Percentiles rank a stretch among this genome's conserved stretches.
These are phyloP conservation scores for Hylaeus volcanicus DNA, from an alignment of 1,140 invertebrate species.

Conservation along the genomic window DNA sequence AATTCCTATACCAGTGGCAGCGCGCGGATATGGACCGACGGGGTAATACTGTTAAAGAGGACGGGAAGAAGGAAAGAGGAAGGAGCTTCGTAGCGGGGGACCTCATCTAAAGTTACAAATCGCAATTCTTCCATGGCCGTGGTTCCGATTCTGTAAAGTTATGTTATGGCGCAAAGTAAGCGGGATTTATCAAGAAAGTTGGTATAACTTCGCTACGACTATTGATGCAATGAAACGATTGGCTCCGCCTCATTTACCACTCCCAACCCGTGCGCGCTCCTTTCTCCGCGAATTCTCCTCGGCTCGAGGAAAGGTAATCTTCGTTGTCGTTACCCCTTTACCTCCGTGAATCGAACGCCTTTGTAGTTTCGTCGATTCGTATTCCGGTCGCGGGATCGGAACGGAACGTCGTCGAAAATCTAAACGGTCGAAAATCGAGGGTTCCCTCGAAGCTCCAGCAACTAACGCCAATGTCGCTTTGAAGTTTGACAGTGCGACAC, in stretches of 20 bases:
- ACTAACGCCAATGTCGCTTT: too few relatives aligned
- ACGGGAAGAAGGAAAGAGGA: slow-evolving; percentile 46
- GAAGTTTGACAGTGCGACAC: too few relatives aligned
- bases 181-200: slow-evolving; percentile 81
- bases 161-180: slow-evolving; percentile 81
- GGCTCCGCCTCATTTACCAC: slow-evolving; percentile 77
- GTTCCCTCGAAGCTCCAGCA: too few relatives aligned
- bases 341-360: slow-evolving; percentile 14
- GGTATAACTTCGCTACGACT: slow-evolving; percentile 79
- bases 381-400: neutral
- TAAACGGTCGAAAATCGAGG: neutral
- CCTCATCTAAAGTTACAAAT: slow-evolving; percentile 81
- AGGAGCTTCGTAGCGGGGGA: slow-evolving; percentile 64
- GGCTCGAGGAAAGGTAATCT: slow-evolving; percentile 53
- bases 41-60: slow-evolving; percentile 72
- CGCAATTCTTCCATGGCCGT: slow-evolving; percentile 80
- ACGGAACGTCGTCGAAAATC: neutral
- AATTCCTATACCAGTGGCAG: slow-evolving; percentile 59
- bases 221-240: slow-evolving; percentile 81
- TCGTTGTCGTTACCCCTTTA: slow-evolving; percentile 54
- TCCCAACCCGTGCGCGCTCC: slow-evolving; percentile 45
- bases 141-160: slow-evolving; percentile 80
- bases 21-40: slow-evolving; percentile 57
- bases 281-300: slow-evolving; percentile 41
- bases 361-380: slow-evolving; percentile 7